phyloP scores from a whole-genome alignment of 2,888 invertebrate species.

The Protonemura montana region DNA sequence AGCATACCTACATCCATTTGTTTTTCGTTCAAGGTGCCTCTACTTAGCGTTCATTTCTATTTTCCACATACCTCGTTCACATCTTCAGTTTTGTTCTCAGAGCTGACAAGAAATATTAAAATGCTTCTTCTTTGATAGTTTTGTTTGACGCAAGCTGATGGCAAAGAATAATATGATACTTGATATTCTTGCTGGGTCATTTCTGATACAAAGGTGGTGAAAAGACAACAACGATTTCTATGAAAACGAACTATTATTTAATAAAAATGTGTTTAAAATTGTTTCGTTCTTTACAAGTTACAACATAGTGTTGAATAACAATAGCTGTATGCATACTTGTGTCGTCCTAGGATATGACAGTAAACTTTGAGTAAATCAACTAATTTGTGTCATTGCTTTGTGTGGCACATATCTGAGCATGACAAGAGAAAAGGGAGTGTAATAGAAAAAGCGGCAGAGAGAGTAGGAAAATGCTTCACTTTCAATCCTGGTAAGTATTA shows the following conservation, averaged over 20 bases:
- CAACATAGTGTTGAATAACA: neutral
- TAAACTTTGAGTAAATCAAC: neutral
- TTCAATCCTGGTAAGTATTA: neutral
- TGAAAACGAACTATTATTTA: neutral
- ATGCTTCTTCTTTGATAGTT: neutral
- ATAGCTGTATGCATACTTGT: neutral
- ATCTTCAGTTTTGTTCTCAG: neutral
- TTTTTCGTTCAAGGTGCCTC: neutral
- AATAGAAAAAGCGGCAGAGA: neutral
- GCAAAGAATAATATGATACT: neutral
- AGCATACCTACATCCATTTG: neutral
- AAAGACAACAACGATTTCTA: neutral
- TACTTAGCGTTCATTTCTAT: neutral
- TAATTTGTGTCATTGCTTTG: neutral
- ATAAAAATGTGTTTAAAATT: neutral
- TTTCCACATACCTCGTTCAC: neutral
- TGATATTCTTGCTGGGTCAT: constrained; percentile 7
- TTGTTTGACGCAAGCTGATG: neutral
- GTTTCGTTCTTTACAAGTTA: neutral
- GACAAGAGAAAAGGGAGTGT: constrained; percentile 2
- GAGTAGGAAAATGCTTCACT: neutral
- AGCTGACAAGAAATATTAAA: neutral
- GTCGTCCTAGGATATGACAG: neutral
- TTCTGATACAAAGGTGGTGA: neutral
- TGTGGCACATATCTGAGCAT: neutral